Base-by-base conservation (phyloP, 2,113 vertebrate genomes). In the Talpa occidentalis region DNA sequence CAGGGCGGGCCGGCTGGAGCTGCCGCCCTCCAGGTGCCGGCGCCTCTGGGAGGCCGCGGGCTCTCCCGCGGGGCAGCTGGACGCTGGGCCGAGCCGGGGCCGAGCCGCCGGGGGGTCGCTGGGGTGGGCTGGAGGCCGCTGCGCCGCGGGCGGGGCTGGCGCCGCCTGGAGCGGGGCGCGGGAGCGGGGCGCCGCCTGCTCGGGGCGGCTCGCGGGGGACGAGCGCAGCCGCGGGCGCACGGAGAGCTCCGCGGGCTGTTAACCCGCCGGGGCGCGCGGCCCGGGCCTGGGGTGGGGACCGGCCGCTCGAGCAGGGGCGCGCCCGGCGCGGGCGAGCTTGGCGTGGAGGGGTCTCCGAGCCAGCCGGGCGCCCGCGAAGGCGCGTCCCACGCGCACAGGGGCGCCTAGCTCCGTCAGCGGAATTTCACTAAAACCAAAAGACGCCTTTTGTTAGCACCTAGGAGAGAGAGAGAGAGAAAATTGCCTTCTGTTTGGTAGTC, bases 401-500 rank as follows among this genome's bases (percentile, higher is more conserved):
- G 74, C n/a, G 28, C 52, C 64, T 12, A 8, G 19, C 49, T 49
- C 70, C 11, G 5, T 26, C 21, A 11, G 3, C 1, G 10, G 40
- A 16, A 26, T 54, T 54, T 82, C 82, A 17, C 44, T 28, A 5
- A 22, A 52, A 76, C n/a, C 42, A 42, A 11, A 15, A 74, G 74
- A 42, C 24, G 52, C 82, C 9, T 37, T 56, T 67, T 44, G 19
- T 9, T 81, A 76, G 92, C 47, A 22, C 84, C 44, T 49, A 44
- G 35, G 42, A 44, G 22, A 67, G 21, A 49, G 60, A 28, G 15
- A n/a, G n/a, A 66, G 9, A 30, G n/a, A 30, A 67, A 12, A 30
- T 44, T 72, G 62, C 95, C 44, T 93, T 79, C 62, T 11, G 69
- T 87, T 47, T n/a, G 67, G 66, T 74, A 32, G 49, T 78, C 74